Evolutionary conservation across 1,140 invertebrate genomes (phyloP).

Genomic region (Onthophagus taurus): DNA sequence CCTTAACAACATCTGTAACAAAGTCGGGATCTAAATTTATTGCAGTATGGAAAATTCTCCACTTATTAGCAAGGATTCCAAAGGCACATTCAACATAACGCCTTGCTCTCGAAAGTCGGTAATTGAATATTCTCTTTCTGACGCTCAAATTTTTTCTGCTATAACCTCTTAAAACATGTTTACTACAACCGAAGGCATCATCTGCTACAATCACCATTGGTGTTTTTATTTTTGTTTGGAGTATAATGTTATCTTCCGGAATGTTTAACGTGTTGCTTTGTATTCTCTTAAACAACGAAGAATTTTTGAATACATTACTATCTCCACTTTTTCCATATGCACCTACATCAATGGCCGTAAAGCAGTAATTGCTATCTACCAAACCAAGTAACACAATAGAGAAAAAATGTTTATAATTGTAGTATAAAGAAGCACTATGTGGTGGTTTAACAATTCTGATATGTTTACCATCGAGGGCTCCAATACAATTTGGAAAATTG

Average conservation of each 20-base stretch:
- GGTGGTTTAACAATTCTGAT: conserved; percentile 28
- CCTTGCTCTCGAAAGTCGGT: conserved; percentile 35
- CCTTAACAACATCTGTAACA: conserved; percentile 25
- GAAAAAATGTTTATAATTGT: conserved; percentile 32
- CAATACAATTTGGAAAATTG: conserved; percentile 32
- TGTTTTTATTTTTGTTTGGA: conserved; percentile 1
- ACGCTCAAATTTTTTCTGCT: conserved; percentile 20
- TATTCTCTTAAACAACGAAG: neutral
- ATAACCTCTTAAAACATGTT: conserved; percentile 38
- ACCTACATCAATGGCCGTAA: conserved; percentile 36
- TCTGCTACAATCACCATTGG: conserved; percentile 31
- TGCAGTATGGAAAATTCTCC: conserved; percentile 34
- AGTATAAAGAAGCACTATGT: conserved; percentile 29
- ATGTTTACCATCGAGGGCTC: conserved; percentile 36
- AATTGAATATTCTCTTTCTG: conserved; percentile 39
- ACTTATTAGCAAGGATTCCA: conserved; percentile 38
- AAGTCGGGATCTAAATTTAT: conserved; percentile 27
- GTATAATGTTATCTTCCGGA: neutral
- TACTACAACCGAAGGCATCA: conserved; percentile 38
- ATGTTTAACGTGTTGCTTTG: neutral
- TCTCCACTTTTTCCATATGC: conserved; percentile 38
- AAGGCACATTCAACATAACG: conserved; percentile 38
- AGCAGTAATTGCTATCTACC: conserved; percentile 34
- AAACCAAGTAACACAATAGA: conserved; percentile 37
- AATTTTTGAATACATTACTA: conserved; percentile 26